Percentiles rank a stretch among this genome's conserved stretches.
Conservation (phyloP, 2,797 vertebrate species). For the Nasua narica region DNA sequence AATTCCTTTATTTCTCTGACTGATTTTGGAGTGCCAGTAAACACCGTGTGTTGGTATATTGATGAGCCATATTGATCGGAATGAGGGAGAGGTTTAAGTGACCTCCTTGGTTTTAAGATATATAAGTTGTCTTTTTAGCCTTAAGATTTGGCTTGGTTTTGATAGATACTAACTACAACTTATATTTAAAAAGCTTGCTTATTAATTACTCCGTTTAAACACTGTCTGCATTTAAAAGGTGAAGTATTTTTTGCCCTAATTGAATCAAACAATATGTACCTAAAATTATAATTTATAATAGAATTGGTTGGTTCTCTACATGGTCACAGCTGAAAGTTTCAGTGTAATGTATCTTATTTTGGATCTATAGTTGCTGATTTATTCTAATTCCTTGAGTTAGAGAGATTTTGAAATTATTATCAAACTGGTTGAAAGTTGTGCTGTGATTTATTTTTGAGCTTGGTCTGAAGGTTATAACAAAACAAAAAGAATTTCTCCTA, state of each 20-base stretch:
- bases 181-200: conserved; percentile 36
- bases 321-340: not conserved
- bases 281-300: conserved; percentile 28
- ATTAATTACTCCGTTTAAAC: conserved; percentile 34
- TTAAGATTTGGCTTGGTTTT: conserved; percentile 36
- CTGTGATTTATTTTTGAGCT: not conserved
- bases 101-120: not conserved
- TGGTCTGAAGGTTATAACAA: not conserved
- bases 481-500: conserved; percentile 11
- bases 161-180: not conserved
- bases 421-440: conserved; percentile 16
- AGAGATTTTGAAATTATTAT: conserved; percentile 20
- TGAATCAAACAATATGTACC: conserved; percentile 2
- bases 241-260: conserved; percentile 8
- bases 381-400: conserved; percentile 20
- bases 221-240: conserved; percentile 4
- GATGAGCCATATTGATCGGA: not conserved
- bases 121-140: conserved; percentile 7
- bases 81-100: not conserved
- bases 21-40: not conserved
- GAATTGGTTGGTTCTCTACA: conserved; percentile 30
- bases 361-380: not conserved
- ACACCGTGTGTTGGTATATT: not conserved
- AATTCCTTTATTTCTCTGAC: not conserved
- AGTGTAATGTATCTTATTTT: conserved; percentile 11